Evolutionary conservation across 1,140 invertebrate species (phyloP).

Genomic region (Chrysoperla carnea): DNA sequence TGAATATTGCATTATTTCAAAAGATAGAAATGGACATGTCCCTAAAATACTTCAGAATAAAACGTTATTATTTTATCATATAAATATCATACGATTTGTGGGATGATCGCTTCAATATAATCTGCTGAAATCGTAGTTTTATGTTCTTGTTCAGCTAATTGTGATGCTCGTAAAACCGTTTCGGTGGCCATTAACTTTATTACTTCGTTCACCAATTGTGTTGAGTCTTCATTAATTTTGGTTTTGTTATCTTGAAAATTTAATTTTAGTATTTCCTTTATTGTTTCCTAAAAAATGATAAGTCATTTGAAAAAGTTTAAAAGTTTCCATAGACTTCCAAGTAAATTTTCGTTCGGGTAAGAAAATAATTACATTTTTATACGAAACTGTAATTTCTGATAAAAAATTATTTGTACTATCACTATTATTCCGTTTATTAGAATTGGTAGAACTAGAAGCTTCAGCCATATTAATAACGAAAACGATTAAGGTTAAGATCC

Average conservation of each 20-base stretch:
- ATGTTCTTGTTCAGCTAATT: constrained; percentile 23
- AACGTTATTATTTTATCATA: too few relatives aligned
- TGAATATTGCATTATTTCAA: too few relatives aligned
- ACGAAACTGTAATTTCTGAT: not conserved
- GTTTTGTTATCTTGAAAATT: constrained; percentile 19
- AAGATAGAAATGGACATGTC: too few relatives aligned
- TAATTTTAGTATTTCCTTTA: constrained; percentile 19
- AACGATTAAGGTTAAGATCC: too few relatives aligned
- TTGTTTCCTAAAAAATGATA: constrained; percentile 13
- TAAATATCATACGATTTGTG: constrained; percentile 10
- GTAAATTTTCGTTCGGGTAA: not conserved
- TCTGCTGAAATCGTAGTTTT: constrained; percentile 11
- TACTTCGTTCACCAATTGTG: constrained; percentile 23
- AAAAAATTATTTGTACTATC: not conserved
- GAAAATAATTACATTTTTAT: not conserved
- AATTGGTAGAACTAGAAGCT: too few relatives aligned
- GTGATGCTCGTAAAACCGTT: constrained; percentile 25
- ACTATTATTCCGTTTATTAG: not conserved
- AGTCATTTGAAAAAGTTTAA: not conserved
- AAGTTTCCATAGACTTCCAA: not conserved
- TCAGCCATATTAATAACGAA: too few relatives aligned
- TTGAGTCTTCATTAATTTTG: constrained; percentile 18
- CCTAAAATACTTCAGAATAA: too few relatives aligned
- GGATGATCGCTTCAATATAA: constrained; percentile 13
- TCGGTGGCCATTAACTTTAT: constrained; percentile 28